Conservation (phyloP, 2,888 invertebrate genomes). For the Tetranychus truncatus region DNA sequence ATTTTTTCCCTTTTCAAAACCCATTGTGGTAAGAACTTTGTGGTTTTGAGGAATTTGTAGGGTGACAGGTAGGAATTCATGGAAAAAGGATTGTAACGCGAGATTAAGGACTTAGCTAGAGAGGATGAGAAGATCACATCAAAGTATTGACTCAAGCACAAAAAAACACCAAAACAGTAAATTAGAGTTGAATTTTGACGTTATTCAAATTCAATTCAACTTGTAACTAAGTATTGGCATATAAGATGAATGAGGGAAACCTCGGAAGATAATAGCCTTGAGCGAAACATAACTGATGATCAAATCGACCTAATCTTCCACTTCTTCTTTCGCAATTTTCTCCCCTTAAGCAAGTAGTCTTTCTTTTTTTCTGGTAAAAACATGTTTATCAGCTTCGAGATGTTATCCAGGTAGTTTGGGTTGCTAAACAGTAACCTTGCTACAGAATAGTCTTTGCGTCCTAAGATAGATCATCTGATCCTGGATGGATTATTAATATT, state of each 20-base stretch:
- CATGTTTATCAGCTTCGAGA: background rate
- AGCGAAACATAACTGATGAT: background rate
- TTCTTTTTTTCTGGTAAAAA: background rate
- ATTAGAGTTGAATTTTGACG: background rate
- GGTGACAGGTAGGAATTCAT: too few species aligned
- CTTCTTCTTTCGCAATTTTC: background rate
- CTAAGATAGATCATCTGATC: slow-evolving; percentile 51
- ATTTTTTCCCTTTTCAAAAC: background rate
- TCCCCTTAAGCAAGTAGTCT: background rate
- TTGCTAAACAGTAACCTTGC: background rate
- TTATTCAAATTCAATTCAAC: background rate
- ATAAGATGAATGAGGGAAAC: background rate
- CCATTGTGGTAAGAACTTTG: too few species aligned
- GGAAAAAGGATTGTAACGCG: too few species aligned
- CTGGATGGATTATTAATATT: slow-evolving; percentile 94
- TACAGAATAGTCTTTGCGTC: slow-evolving; percentile 44
- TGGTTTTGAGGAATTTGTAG: too few species aligned
- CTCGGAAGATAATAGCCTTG: background rate
- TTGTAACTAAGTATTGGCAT: background rate
- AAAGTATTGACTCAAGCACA: too few species aligned
- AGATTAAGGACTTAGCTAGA: too few species aligned
- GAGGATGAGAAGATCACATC: too few species aligned
- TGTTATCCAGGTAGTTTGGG: background rate
- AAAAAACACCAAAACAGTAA: background rate
- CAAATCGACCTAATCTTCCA: background rate